phyloP scores from a whole-genome alignment of 2,888 invertebrate species.

The Quadroppia sp. region DNA sequence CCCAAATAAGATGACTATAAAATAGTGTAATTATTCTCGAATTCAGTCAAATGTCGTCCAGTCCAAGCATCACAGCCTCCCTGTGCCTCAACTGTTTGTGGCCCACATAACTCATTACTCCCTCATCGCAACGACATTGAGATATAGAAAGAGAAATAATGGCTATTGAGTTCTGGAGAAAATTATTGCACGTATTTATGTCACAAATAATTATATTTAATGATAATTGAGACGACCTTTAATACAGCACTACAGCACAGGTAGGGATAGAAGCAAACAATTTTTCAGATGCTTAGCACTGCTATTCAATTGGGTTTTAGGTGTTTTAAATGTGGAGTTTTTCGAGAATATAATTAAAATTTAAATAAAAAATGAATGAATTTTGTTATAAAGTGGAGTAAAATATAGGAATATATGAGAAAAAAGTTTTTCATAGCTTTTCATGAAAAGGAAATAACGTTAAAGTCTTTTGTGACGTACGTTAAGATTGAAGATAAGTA shows the following conservation, averaged over 20 bases:
- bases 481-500: constrained; percentile 20
- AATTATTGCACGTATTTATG: constrained; percentile 31
- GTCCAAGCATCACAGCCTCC: neutral
- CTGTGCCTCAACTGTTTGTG: neutral
- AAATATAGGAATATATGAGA: neutral
- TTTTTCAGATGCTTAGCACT: neutral
- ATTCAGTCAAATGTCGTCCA: constrained; percentile 2
- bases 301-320: neutral
- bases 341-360: neutral
- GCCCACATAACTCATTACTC: constrained; percentile 12
- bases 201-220: constrained; percentile 26
- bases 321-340: neutral
- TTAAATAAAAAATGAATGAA: constrained; percentile 4
- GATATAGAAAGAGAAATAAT: constrained; percentile 27
- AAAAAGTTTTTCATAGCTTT: constrained; percentile 10
- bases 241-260: neutral
- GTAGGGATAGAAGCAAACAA: neutral
- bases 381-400: constrained; percentile 19
- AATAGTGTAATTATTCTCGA: neutral
- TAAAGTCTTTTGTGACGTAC: constrained; percentile 17
- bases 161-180: neutral
- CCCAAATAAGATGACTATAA: constrained; percentile 3
- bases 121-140: constrained; percentile 32
- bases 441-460: constrained; percentile 25
- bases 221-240: constrained; percentile 31